A percentile compares a stretch with the other conserved stretches of the same genome.
Evolutionary conservation across 2,113 vertebrate genomes (phyloP).

Genomic region (Rhabdomys dilectus): DNA sequence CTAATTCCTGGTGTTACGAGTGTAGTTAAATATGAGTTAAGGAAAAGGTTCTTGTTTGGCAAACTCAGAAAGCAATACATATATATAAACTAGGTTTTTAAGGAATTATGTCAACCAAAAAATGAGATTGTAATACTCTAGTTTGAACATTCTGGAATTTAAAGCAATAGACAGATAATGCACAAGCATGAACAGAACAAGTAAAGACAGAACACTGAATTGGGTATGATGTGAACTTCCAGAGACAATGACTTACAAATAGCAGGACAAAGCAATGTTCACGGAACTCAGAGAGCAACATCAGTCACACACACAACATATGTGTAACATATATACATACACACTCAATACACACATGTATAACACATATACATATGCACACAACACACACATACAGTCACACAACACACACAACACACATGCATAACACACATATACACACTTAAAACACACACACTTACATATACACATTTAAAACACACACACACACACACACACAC

Average conservation of each 20-base stretch:
- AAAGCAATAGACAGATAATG: background rate
- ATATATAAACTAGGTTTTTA: slow-evolving; percentile 6
- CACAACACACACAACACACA: background rate
- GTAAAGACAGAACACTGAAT: background rate
- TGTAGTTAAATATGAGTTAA: slow-evolving; percentile 24
- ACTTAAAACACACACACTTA: background rate
- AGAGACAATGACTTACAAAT: background rate
- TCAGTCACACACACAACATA: background rate
- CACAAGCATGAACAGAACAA: background rate
- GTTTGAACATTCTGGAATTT: background rate
- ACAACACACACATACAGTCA: background rate
- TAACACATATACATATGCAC: background rate
- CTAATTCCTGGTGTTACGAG: background rate
- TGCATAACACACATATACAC: background rate
- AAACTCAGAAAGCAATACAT: slow-evolving; percentile 3
- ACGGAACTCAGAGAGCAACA: background rate
- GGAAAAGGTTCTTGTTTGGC: background rate
- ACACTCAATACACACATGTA: background rate
- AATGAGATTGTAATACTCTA: background rate
- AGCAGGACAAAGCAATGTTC: background rate
- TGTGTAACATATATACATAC: background rate
- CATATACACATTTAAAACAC: background rate
- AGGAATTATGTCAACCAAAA: slow-evolving; percentile 12
- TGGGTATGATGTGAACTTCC: background rate
- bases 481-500: background rate